Evolutionary conservation across 2,797 vertebrate genomes (phyloP).

Genomic region (Falco cherrug): DNA sequence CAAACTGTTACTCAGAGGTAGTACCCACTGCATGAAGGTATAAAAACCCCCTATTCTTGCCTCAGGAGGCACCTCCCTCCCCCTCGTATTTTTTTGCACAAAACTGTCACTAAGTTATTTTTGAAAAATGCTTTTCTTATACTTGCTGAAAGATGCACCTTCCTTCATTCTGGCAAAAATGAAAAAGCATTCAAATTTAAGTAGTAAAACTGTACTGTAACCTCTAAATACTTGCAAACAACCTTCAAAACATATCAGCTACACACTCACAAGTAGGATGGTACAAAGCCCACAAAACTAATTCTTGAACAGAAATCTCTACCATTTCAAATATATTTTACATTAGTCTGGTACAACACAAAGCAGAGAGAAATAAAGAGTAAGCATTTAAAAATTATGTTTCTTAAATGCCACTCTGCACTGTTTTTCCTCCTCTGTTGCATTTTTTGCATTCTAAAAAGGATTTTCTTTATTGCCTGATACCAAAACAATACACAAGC

Average conservation of each 20-base stretch:
- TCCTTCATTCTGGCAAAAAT: not conserved
- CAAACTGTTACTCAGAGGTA: not conserved
- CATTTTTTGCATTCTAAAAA: not conserved
- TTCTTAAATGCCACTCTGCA: not conserved
- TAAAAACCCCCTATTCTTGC: not conserved
- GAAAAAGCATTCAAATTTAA: not conserved
- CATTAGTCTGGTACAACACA: not conserved
- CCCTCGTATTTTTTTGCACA: rapidly evolving
- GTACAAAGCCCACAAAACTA: not conserved
- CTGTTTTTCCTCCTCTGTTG: not conserved
- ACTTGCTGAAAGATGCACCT: not conserved
- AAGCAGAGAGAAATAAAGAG: not conserved
- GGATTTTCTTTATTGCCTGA: not conserved
- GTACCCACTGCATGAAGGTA: not conserved
- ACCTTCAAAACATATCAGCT: not conserved
- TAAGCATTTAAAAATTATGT: not conserved
- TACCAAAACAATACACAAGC: not conserved
- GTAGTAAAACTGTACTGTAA: not conserved
- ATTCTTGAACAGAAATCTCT: not conserved
- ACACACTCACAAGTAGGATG: not conserved
- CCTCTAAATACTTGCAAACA: not conserved
- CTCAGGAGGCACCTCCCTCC: not conserved
- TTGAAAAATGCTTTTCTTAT: not conserved
- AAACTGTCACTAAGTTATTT: not conserved
- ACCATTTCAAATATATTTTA: not conserved